Conservation (phyloP, 2,797 vertebrate species). For the Carapus acus region DNA sequence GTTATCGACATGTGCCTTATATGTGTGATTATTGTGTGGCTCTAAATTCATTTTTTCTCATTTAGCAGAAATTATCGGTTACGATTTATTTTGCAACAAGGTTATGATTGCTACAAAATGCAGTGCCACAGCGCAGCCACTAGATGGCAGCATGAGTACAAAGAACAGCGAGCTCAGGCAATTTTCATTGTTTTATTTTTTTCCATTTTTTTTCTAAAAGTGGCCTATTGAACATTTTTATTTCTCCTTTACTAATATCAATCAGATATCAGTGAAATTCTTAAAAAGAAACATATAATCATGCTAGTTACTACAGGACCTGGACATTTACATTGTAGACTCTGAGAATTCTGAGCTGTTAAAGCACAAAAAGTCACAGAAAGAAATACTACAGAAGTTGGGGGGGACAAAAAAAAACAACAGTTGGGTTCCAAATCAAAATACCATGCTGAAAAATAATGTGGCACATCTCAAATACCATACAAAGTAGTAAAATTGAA, state of each 20-base stretch:
- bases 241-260: constrained; percentile 44
- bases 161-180: constrained; percentile 15
- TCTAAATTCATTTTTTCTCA: too few species aligned
- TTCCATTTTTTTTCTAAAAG: constrained; percentile 75
- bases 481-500: constrained; percentile 75
- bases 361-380: constrained; percentile 59
- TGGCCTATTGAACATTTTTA: constrained; percentile 60
- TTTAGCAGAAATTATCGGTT: too few species aligned
- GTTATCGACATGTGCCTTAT: too few species aligned
- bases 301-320: constrained; percentile 71
- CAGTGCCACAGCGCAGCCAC: constrained; percentile 18
- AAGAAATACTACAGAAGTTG: constrained; percentile 42
- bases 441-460: constrained; percentile 65
- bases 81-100: too few species aligned
- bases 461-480: constrained; percentile 75
- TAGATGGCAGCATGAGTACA: constrained; percentile 51
- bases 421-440: constrained; percentile 71
- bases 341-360: constrained; percentile 58
- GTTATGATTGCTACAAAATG: too few species aligned
- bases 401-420: constrained; percentile 52
- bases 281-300: constrained; percentile 67
- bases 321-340: constrained; percentile 64
- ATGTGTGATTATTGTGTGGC: too few species aligned
- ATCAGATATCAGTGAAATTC: constrained; percentile 54
- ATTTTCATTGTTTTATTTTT: constrained; percentile 74